phyloP scores from a whole-genome alignment of 2,113 vertebrate genomes.

The Callipepla californica region DNA sequence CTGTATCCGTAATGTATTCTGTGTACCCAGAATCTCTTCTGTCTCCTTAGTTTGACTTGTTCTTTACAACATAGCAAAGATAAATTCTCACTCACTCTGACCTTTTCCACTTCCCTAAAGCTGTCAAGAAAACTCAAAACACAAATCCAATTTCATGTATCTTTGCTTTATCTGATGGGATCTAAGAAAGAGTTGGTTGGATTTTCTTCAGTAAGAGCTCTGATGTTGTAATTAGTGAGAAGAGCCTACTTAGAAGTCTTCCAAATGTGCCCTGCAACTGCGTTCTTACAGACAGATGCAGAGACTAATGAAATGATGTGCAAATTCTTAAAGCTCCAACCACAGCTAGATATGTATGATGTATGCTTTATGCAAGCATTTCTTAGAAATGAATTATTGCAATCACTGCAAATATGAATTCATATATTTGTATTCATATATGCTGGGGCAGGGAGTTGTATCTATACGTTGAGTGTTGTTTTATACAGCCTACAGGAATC shows the following conservation, averaged over 20 bases:
- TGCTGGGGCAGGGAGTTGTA: neutral
- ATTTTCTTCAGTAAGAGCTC: neutral
- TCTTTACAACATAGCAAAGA: neutral
- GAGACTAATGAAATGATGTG: neutral
- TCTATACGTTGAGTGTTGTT: neutral
- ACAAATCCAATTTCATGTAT: neutral
- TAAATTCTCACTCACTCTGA: neutral
- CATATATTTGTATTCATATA: neutral
- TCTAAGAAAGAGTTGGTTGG: neutral
- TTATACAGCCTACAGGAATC: neutral
- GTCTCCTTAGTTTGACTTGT: neutral
- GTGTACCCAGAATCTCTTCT: neutral
- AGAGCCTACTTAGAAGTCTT: neutral
- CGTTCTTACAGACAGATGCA: neutral
- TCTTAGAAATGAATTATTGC: rapidly evolving
- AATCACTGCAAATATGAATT: neutral
- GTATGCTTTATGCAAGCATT: neutral
- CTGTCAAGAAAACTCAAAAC: neutral
- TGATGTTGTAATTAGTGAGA: neutral
- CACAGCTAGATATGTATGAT: neutral
- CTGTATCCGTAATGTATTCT: neutral
- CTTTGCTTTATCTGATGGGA: neutral
- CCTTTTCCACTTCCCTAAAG: neutral
- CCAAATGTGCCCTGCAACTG: neutral
- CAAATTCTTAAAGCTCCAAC: neutral